Base-by-base conservation (phyloP, 2,888 invertebrate species). In the Rhagonycha fulva region DNA sequence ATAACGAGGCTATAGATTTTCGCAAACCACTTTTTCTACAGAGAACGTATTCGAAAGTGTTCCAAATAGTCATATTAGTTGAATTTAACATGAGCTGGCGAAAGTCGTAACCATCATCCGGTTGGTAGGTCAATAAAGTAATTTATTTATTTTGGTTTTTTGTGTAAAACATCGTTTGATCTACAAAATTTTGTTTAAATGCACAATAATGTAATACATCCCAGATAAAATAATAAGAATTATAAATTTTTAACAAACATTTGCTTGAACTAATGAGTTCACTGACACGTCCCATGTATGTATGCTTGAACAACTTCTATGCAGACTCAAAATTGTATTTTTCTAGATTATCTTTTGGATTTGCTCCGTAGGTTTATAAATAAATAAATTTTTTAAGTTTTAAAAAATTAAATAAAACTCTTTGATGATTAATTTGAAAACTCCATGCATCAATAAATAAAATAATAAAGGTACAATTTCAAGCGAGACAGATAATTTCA, bases 1-100 rank as follows among this genome's bases (percentile, higher is more conserved):
- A 24, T 70, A 75, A 62, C 66, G 61, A 70, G 71, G 67, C 26
- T 75, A 19, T 19, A 76, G 75, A 72, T 68, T 72, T 66, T 62
- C 47, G 69, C 72, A 69, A 70, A 62, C 73, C 67, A 76, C 76
- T 76, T 76, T 76, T 76, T 76, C 76, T 73, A 30, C 73, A 76
- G 76, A 76, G 76, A 76, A 76, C 72, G 76, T 76, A 76, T 76
- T 76, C 76, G 76, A 76, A 76, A 76, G 76, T 76, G 71, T 73
- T 76, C 62, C 62, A 68, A 70, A 70, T 70, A 71, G 76, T 68
- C 28, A 30, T 68, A 68, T 32, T 68, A 68, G 68, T 68, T 28
- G 68, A 68, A 68, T 68, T 68, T 68, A 30, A 68, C 68, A 32
- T 68, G 30, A 68, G 63, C 68, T 62, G 72, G 75, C 68, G 75